These are phyloP conservation scores for Garrulus glandarius DNA, from an alignment of 2,797 vertebrate species.

Conservation along the genomic window DNA sequence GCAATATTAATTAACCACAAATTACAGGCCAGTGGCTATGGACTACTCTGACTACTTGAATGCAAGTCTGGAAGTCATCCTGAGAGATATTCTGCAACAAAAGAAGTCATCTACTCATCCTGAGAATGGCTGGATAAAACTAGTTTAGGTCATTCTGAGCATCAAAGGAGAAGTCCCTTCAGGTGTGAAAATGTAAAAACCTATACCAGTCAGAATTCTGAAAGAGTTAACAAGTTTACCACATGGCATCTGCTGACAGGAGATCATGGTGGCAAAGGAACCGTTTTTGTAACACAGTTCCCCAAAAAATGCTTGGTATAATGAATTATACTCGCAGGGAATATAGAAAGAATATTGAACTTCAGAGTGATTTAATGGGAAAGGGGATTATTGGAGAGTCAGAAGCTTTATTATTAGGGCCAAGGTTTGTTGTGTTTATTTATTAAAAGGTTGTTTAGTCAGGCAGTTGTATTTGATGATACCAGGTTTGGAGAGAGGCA, in stretches of 20 bases:
- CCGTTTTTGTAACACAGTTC: background rate
- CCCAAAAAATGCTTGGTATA: background rate
- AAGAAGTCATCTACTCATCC: no score
- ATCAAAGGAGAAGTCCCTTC: background rate
- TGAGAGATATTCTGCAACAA: background rate
- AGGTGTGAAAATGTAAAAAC: background rate
- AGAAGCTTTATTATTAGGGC: conserved; percentile 12
- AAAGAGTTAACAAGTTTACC: background rate
- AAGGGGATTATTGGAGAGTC: background rate
- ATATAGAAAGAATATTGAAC: background rate
- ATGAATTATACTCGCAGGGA: background rate
- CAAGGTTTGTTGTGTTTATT: conserved; percentile 35
- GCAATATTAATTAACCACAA: background rate
- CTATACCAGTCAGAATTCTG: background rate
- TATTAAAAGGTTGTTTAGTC: conserved; percentile 32
- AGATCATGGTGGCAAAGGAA: background rate
- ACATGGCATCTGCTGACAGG: background rate
- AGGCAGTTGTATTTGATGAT: conserved; percentile 21
- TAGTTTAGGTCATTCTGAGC: background rate
- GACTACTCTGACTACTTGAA: background rate
- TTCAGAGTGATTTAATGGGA: background rate
- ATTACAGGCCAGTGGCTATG: background rate
- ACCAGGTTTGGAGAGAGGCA: background rate
- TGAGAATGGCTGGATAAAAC: background rate
- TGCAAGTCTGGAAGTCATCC: background rate